phyloP scores from a whole-genome alignment of 2,888 invertebrate genomes.

The Mamestra brassicae region DNA sequence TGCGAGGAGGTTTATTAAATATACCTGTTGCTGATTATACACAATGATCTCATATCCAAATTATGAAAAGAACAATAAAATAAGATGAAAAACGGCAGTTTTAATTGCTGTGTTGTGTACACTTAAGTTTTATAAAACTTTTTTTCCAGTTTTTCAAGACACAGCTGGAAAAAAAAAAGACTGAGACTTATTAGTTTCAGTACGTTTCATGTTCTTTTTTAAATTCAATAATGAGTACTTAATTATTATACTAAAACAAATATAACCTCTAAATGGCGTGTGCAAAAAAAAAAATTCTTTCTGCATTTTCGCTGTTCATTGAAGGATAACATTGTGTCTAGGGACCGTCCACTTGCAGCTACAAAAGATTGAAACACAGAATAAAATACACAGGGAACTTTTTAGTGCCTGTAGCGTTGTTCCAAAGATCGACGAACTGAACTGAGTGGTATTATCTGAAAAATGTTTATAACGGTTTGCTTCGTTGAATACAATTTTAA shows the following conservation, averaged over 20 bases:
- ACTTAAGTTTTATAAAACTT: not conserved
- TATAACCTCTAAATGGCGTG: not conserved
- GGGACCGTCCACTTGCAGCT: not conserved
- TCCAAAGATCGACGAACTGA: conserved; percentile 14
- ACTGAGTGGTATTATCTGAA: conserved; percentile 18
- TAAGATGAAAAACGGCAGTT: no score
- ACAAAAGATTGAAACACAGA: conserved; percentile 17
- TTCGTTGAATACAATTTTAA: conserved; percentile 23
- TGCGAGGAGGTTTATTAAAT: not conserved
- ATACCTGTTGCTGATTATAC: not conserved
- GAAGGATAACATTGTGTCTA: not conserved
- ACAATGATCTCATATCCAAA: no score
- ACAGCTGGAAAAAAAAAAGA: not conserved
- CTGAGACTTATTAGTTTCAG: not conserved
- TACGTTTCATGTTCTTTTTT: not conserved
- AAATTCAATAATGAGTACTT: not conserved
- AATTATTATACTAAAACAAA: not conserved
- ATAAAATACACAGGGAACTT: conserved; percentile 11
- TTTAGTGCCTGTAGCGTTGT: conserved; percentile 10
- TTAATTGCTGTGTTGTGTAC: no score
- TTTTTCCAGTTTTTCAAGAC: not conserved
- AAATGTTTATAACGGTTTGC: conserved; percentile 22
- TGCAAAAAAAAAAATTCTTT: not conserved
- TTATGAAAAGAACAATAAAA: no score
- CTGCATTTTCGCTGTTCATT: not conserved